Evolutionary conservation across 1,140 invertebrate species (phyloP).

Genomic region (Belonocnema kinseyi): DNA sequence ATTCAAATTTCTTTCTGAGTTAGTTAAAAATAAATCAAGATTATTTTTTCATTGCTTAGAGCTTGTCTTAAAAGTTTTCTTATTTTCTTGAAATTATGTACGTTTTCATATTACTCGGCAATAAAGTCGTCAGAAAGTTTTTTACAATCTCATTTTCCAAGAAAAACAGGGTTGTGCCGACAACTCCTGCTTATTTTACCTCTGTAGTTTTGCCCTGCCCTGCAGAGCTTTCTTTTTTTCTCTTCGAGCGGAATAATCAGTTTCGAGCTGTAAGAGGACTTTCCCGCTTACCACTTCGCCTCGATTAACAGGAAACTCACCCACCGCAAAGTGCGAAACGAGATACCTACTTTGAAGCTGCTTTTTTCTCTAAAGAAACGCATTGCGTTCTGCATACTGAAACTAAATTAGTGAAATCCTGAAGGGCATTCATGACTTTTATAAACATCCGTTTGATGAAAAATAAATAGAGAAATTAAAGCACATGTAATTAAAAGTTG

Average conservation of each 20-base stretch:
- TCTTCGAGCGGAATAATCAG: constrained; percentile 26
- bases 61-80: constrained; percentile 11
- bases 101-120: constrained; percentile 26
- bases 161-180: neutral
- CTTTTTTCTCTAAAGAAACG: constrained; percentile 5
- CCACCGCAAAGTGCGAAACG: constrained; percentile 27
- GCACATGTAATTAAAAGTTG: constrained; percentile 4
- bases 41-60: constrained; percentile 8
- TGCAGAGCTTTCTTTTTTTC: neutral
- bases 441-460: constrained; percentile 8
- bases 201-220: constrained; percentile 5
- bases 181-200: constrained; percentile 7
- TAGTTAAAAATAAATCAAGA: neutral
- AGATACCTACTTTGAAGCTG: constrained; percentile 14
- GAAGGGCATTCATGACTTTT: constrained; percentile 18
- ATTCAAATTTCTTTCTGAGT: neutral
- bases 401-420: constrained; percentile 11
- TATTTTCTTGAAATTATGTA: constrained; percentile 24
- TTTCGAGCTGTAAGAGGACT: constrained; percentile 27
- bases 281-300: constrained; percentile 26
- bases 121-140: constrained; percentile 26
- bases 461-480: constrained; percentile 9
- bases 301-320: constrained; percentile 30
- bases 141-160: constrained; percentile 26
- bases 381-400: constrained; percentile 13